phyloP scores from a whole-genome alignment of 2,797 vertebrate genomes.

The Sebastes trivittatus region DNA sequence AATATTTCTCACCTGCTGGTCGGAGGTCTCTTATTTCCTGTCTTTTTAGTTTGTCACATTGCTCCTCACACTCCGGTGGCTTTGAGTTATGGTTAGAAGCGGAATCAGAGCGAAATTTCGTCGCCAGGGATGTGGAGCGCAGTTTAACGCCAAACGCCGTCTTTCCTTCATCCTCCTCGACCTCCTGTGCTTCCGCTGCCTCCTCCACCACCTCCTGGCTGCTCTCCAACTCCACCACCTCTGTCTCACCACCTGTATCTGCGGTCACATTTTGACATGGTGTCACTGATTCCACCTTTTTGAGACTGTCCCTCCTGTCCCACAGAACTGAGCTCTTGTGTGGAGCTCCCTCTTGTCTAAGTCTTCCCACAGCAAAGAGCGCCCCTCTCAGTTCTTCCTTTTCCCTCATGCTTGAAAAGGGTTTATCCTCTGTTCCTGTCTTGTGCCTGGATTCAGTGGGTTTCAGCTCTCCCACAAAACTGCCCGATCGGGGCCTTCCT shows the following conservation, averaged over 20 bases:
- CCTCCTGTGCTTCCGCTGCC: conserved; percentile 60
- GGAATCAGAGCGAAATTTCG: conserved; percentile 71
- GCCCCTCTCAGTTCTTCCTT: conserved; percentile 61
- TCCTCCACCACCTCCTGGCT: conserved; percentile 57
- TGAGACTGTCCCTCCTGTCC: conserved; percentile 56
- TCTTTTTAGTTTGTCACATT: conserved; percentile 25
- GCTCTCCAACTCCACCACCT: conserved; percentile 25
- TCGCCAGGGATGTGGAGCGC: conserved; percentile 87
- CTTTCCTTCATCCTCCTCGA: conserved; percentile 71
- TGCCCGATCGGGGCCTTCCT: conserved; percentile 79
- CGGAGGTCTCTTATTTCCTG: conserved; percentile 42
- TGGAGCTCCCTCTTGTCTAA: conserved; percentile 24
- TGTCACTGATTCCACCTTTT: conserved; percentile 40
- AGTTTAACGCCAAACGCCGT: conserved; percentile 89
- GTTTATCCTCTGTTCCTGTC: conserved; percentile 33
- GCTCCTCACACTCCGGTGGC: conserved; percentile 38
- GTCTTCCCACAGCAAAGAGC: conserved; percentile 21
- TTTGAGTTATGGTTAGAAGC: conserved; percentile 62
- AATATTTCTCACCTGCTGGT: conserved; percentile 60
- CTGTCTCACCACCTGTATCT: neutral
- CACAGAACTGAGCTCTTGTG: conserved; percentile 25
- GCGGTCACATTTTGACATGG: conserved; percentile 8
- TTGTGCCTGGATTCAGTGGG: conserved; percentile 50
- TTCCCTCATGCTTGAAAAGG: conserved; percentile 28
- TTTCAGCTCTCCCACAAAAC: conserved; percentile 75